Base-by-base conservation (phyloP, 1,140 invertebrate species). In the Habropoda laboriosa region DNA sequence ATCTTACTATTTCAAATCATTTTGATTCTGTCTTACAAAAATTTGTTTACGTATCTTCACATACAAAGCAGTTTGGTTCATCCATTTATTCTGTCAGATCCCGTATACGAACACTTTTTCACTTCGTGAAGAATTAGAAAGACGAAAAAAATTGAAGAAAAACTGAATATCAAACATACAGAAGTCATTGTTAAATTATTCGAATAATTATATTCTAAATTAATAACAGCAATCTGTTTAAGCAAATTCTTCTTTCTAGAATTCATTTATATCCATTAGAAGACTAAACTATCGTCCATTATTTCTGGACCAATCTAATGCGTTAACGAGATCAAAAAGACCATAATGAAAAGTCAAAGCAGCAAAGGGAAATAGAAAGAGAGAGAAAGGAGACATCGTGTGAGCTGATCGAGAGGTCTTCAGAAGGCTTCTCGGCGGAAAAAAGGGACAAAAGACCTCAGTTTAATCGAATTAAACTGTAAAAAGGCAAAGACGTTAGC, bases 391-490 rank as follows among this genome's bases (percentile, higher is more conserved):
- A 51, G 10, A 24, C 18, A 6, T 32, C 30, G 55, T 18, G 27
- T 30, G 55, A 57, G 27, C 55, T 57, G 27, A 60, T 35, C 32
- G 58, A 35, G 32, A 35, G 24, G 40, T 3, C 38, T 45, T 12
- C 7, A 0, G 40, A 30, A 64, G 38, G 18, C 58, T 60, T 60
- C 58, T 60, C 32, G 18, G 4, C 18, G 16, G 7, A 45, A 45
- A 64, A 40, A n/a, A 3, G 21, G 32, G 32, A 18, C 30, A 21
- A 35, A 18, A 63, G 35, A 40, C 35, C 32, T n/a, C 63, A 30
- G 7, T 18, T 8, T 64, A 64, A 64, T 64, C 16, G 24, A 45
- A 64, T 64, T 64, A 64, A 64, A 64, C 27, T 42, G 63, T 3
- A 53, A 53, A 70, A 70, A 27, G 21, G n/a, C 13, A 38, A 51